Conservation (phyloP, 2,797 vertebrate genomes). For the Carapus acus region DNA sequence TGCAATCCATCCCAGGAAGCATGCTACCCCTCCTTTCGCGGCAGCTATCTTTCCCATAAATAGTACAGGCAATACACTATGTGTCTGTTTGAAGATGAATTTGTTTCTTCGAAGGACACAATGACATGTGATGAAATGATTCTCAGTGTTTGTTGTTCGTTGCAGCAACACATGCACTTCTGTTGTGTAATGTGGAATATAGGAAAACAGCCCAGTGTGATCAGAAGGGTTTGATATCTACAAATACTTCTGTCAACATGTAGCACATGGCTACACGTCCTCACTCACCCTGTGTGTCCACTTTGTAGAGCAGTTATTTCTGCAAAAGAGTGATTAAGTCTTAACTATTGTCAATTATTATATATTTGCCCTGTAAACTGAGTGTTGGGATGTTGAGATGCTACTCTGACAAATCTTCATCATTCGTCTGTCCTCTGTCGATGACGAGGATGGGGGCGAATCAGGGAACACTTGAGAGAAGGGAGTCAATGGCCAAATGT, state of each 20-base stretch:
- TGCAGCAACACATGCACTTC: slow-evolving; percentile 28
- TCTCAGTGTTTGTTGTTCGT: slow-evolving; percentile 7
- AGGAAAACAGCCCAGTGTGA: slow-evolving; percentile 22
- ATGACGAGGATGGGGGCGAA: slow-evolving; percentile 9
- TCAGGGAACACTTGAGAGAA: slow-evolving; percentile 5
- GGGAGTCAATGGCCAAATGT: slow-evolving; percentile 14
- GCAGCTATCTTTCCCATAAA: slow-evolving; percentile 5
- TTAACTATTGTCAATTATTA: too few species aligned
- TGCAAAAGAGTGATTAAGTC: too few species aligned
- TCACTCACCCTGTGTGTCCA: slow-evolving; percentile 19
- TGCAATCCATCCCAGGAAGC: slow-evolving; percentile 19
- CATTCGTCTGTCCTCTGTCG: too few species aligned
- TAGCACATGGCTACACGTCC: slow-evolving; percentile 28
- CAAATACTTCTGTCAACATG: slow-evolving; percentile 32
- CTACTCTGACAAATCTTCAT: slow-evolving; percentile 20
- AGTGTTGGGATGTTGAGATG: slow-evolving; percentile 10
- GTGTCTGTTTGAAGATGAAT: slow-evolving; percentile 8
- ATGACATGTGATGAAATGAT: too few species aligned
- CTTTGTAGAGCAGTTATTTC: slow-evolving; percentile 15
- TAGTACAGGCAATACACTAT: background rate
- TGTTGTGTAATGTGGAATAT: slow-evolving; percentile 12
- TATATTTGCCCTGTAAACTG: too few species aligned
- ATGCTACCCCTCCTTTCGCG: background rate
- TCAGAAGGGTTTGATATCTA: slow-evolving; percentile 13
- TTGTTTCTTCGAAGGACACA: slow-evolving; percentile 7